Conservation (phyloP, 1,140 invertebrate species). For the Sitophilus oryzae region DNA sequence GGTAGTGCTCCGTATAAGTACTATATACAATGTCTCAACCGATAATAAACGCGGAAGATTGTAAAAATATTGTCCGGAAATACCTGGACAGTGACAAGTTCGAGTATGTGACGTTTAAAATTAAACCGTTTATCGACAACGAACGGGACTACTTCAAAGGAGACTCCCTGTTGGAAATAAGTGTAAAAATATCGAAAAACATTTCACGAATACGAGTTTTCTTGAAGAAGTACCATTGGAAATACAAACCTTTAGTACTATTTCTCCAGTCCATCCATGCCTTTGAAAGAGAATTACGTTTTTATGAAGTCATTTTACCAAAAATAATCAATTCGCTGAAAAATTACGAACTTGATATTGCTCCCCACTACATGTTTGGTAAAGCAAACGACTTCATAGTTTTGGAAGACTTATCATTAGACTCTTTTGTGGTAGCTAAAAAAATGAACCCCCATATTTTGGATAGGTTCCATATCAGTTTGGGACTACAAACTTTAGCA, state of each 20-base stretch:
- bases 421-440: slow-evolving; percentile 3
- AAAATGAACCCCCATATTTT: slow-evolving; percentile 5
- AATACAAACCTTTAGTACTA: background rate
- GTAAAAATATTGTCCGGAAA: slow-evolving; percentile 3
- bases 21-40: slow-evolving; percentile 11
- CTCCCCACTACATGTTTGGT: slow-evolving; percentile 3
- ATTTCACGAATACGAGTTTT: slow-evolving; percentile 13
- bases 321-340: background rate
- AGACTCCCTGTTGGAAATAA: slow-evolving; percentile 12
- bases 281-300: slow-evolving; percentile 6
- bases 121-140: slow-evolving; percentile 17
- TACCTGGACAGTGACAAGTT: slow-evolving; percentile 11
- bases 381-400: slow-evolving; percentile 3
- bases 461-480: slow-evolving; percentile 17
- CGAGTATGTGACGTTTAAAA: slow-evolving; percentile 13
- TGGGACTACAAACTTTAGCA: slow-evolving; percentile 11
- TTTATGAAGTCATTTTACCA: slow-evolving; percentile 7
- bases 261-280: background rate
- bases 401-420: slow-evolving; percentile 17
- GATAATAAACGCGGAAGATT: slow-evolving; percentile 7
- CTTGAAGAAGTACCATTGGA: slow-evolving; percentile 4
- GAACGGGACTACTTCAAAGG: slow-evolving; percentile 14
- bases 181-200: slow-evolving; percentile 16
- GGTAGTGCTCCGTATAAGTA: too few relatives aligned
- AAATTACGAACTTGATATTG: slow-evolving; percentile 9